These are phyloP conservation scores for Drosophila basisetae DNA, from an alignment of 2,888 invertebrate species.

Conservation along the genomic window DNA sequence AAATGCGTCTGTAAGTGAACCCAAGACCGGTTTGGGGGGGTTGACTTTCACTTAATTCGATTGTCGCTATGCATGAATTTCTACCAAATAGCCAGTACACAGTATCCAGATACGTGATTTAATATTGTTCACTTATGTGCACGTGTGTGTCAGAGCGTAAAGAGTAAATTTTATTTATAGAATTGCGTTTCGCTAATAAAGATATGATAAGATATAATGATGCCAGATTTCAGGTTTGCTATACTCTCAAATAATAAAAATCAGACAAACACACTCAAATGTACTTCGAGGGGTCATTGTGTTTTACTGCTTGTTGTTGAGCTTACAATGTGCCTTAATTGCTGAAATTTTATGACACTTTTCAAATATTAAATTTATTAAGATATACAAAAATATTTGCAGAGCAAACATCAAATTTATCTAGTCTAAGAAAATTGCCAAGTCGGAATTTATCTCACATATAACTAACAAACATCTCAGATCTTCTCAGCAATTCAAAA, in stretches of 20 bases:
- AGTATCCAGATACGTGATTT: slow-evolving; percentile 13
- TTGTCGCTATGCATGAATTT: slow-evolving; percentile 51
- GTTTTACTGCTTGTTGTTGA: background rate
- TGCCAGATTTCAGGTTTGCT: slow-evolving; percentile 2
- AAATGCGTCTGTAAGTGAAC: slow-evolving; percentile 53
- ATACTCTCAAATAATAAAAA: slow-evolving; percentile 7
- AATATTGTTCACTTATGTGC: slow-evolving; percentile 23
- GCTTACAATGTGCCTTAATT: background rate
- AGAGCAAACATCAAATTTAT: background rate
- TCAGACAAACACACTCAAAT: background rate
- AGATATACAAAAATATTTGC: background rate
- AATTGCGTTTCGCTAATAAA: slow-evolving; percentile 32
- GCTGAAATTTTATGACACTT: background rate
- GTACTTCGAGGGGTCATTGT: background rate
- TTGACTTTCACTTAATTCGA: slow-evolving; percentile 64
- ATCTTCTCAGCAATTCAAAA: background rate
- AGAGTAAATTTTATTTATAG: slow-evolving; percentile 23
- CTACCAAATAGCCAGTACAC: background rate
- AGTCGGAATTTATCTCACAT: background rate
- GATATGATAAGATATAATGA: slow-evolving; percentile 32
- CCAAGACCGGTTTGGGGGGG: slow-evolving; percentile 40
- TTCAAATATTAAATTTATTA: background rate
- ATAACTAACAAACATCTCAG: background rate
- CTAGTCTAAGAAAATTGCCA: background rate
- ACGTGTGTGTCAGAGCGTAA: slow-evolving; percentile 27